phyloP scores from a whole-genome alignment of 2,113 vertebrate genomes.

The Channa argus region DNA sequence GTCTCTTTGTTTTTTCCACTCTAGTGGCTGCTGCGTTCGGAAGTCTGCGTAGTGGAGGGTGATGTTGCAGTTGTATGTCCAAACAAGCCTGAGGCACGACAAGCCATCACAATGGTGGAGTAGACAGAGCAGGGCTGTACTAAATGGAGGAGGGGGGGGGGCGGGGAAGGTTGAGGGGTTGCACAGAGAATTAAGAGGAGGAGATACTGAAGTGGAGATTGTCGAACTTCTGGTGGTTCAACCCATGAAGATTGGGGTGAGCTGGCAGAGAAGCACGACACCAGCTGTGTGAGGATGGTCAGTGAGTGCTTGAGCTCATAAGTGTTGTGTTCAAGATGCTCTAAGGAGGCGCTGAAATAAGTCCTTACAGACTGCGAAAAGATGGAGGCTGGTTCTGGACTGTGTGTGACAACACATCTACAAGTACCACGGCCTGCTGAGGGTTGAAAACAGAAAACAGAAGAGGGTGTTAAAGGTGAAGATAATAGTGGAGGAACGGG shows the following conservation, averaged over 20 bases:
- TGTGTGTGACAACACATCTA: conserved; percentile 65
- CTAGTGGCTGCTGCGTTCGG: conserved; percentile 76
- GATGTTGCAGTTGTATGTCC: conserved; percentile 81
- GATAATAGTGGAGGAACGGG: not conserved
- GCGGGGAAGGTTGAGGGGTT: conserved; percentile 14
- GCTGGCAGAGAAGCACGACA: conserved; percentile 62
- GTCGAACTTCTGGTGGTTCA: conserved; percentile 77
- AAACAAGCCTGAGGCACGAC: conserved; percentile 78
- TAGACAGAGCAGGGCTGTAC: conserved; percentile 65
- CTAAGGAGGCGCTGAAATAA: conserved; percentile 14
- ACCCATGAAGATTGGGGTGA: conserved; percentile 81
- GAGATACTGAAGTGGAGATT: conserved; percentile 47
- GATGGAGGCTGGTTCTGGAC: conserved; percentile 58
- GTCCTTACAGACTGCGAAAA: conserved; percentile 17
- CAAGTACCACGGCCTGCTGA: conserved; percentile 68
- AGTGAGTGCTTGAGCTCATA: conserved; percentile 43
- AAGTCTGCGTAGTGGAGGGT: conserved; percentile 64
- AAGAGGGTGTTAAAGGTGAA: not conserved
- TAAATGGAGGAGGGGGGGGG: not conserved
- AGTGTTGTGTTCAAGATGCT: conserved; percentile 62
- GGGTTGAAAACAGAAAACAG: conserved; percentile 12
- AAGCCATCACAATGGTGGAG: conserved; percentile 73
- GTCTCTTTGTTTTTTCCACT: conserved; percentile 56
- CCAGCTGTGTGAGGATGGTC: conserved; percentile 58
- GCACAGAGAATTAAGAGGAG: conserved; percentile 48